Base-by-base conservation (phyloP, 1,140 invertebrate species). In the Ditylenchus dipsaci region DNA sequence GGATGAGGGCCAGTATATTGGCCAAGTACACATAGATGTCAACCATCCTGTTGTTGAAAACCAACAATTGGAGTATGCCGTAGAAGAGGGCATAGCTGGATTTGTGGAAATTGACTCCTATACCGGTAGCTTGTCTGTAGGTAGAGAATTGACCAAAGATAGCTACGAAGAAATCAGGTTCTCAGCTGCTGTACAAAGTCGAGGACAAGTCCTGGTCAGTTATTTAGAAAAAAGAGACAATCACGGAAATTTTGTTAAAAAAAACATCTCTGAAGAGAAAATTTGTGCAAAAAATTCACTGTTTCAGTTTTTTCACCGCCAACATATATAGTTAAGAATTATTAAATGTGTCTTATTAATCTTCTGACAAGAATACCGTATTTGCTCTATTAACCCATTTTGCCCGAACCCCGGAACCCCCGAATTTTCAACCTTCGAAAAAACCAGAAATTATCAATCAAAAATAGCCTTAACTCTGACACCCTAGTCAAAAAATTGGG, bases 101-200 rank as follows among this genome's bases (percentile, higher is more conserved):
- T 76, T 75, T 61, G 75, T 75, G 17, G 45, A 59, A 7, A 61
- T 75, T 19, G 67, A 75, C 33, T 19, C 74, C 9, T 19, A 23
- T 21, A 49, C 47, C n/a, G 73, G 73, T 29, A 43, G 56, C 17
- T 30, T 75, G 23, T 59, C 29, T 29, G 73, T 75, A 26, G 73
- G 61, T 8, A 30, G 43, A 42, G 65, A 67, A 47, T 53, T 75
- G 33, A 19, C 74, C 30, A 63, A 72, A 45, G 73, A 76, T 38
- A 53, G 45, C 15, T 76, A 73, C 68, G 73, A 75, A 57, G 65
- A 76, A 65, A 75, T 75, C 29, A 61, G 73, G 23, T 75, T 75
- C 63, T 65, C 73, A 15, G 73, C 62, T n/a, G 47, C 63, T 30
- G 66, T 66, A 21, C 63, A 69, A 43, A 29, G 57, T 8, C 30